Evolutionary conservation across 1,140 invertebrate species (phyloP), one percentile per base, ranked within the genome.

Genomic region (Drosophila persimilis): DNA sequence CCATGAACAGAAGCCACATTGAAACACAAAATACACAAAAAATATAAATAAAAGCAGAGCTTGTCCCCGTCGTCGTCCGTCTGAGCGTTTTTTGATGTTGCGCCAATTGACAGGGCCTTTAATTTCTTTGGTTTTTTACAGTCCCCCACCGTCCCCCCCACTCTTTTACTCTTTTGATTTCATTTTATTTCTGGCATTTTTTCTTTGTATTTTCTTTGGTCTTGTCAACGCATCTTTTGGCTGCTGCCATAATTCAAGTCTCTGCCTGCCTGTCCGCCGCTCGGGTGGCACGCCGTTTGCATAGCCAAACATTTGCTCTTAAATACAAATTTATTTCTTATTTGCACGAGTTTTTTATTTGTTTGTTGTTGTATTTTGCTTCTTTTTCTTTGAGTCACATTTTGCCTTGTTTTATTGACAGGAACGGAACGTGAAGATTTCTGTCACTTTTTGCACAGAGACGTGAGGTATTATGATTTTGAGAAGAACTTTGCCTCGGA

Each of bases 271-370:
- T 8, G 65, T 39, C 65, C 58, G 65, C 59, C 67, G 29, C 24
- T 51, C 61, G 58, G 51, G 60, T 74, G 81, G 77, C 62, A 86
- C 77, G 78, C 70, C 81, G 85, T 86, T 88, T 86, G 81, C 81
- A 86, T 86, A 86, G 77, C 83, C 69, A 86, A 86, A 88, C 83
- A 86, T 86, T 86, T 86, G 81, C 73, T 81, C 53, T 80, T 81
- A 81, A 85, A 85, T 85, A 77, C 72, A 86, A 85, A 85, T 83
- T 56, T 78, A 75, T 76, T 77, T 65, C 35, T 56, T 80, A 80
- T 80, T 80, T 80, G 77, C 62, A 67, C 77, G 62, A 64, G 60
- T 66, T 20, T 55, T 20, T 39, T 47, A 57, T 71, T 53, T 41
- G 46, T 53, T 56, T 55, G 8, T 39, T 41, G 9, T 7, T 6